A percentile compares a stretch with the other conserved stretches of the same genome.
These are phyloP conservation scores for Macropodus opercularis DNA, from an alignment of 2,797 vertebrate genomes.

Conservation along the genomic window DNA sequence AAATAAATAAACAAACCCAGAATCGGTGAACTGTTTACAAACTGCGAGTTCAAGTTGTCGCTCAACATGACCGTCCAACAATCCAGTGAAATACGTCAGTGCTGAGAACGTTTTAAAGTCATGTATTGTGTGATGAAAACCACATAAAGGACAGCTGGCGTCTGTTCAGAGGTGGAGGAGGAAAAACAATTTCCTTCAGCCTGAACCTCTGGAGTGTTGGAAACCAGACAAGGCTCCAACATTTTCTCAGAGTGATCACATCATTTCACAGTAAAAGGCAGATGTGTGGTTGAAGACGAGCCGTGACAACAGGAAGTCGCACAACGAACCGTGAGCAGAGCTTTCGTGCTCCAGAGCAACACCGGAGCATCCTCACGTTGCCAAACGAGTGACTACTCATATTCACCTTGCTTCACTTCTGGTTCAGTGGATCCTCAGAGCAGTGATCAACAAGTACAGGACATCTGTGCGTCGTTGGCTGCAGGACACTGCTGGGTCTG, in stretches of 20 bases:
- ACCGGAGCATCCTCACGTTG: conserved; percentile 1
- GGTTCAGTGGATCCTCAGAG: conserved; percentile 5
- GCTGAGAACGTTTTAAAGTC: conserved; percentile 14
- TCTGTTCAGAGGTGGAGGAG: conserved; percentile 35
- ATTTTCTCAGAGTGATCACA: conserved; percentile 58
- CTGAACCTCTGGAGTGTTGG: conserved; percentile 35
- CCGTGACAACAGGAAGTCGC: conserved; percentile 13
- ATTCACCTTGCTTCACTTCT: conserved; percentile 17
- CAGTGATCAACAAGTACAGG: conserved; percentile 21
- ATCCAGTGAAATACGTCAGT: conserved; percentile 1
- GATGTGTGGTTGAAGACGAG: conserved; percentile 40
- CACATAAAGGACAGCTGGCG: conserved; percentile 35
- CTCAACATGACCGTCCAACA: not conserved
- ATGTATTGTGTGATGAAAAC: conserved; percentile 30
- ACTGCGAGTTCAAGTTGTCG: not conserved
- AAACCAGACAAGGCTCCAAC: conserved; percentile 41
- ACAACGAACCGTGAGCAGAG: not conserved
- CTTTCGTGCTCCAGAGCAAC: conserved; percentile 8
- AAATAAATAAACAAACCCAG: not conserved
- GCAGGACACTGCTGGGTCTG: conserved; percentile 1
- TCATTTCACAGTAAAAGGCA: conserved; percentile 50
- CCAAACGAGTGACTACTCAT: conserved; percentile 24
- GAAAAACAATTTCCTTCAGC: conserved; percentile 49
- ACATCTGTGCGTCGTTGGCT: conserved; percentile 34
- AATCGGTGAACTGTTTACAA: not conserved